A percentile compares a stretch with the other conserved stretches of the same genome.
phyloP scores from a whole-genome alignment of 2,888 invertebrate genomes.

The Biston stratarius region DNA sequence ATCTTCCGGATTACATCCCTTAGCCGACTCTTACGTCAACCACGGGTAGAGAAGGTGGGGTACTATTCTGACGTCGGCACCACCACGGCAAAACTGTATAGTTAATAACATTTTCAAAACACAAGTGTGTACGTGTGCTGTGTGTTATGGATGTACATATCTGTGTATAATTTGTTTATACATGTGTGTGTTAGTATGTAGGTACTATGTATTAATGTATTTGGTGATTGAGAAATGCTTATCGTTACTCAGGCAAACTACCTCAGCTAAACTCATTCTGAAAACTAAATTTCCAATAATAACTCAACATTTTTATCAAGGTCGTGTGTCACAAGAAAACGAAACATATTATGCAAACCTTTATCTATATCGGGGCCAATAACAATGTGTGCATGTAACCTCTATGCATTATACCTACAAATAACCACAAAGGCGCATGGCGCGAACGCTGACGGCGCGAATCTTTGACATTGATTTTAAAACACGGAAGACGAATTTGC shows the following conservation, averaged over 20 bases:
- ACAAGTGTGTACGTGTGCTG: no score
- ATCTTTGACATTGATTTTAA: conserved; percentile 63
- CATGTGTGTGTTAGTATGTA: no score
- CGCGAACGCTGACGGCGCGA: conserved; percentile 54
- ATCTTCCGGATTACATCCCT: no score
- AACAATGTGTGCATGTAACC: conserved; percentile 45
- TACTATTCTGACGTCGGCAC: no score
- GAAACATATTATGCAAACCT: conserved; percentile 48
- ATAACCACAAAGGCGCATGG: conserved; percentile 27
- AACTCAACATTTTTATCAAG: conserved; percentile 36
- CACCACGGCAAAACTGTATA: no score
- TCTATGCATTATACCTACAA: conserved; percentile 34
- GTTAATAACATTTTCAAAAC: no score
- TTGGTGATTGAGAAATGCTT: background rate
- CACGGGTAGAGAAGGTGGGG: no score
- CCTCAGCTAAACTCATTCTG: background rate
- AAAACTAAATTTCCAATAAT: conserved; percentile 19
- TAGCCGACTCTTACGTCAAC: no score
- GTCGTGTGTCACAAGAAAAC: conserved; percentile 46
- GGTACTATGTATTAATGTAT: no score
- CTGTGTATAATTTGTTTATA: no score
- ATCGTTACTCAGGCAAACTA: background rate
- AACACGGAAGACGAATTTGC: conserved; percentile 58
- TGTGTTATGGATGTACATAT: no score
- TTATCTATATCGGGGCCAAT: conserved; percentile 55